Conservation (phyloP, 2,888 invertebrate species). For the Rhaphigaster nebulosa region DNA sequence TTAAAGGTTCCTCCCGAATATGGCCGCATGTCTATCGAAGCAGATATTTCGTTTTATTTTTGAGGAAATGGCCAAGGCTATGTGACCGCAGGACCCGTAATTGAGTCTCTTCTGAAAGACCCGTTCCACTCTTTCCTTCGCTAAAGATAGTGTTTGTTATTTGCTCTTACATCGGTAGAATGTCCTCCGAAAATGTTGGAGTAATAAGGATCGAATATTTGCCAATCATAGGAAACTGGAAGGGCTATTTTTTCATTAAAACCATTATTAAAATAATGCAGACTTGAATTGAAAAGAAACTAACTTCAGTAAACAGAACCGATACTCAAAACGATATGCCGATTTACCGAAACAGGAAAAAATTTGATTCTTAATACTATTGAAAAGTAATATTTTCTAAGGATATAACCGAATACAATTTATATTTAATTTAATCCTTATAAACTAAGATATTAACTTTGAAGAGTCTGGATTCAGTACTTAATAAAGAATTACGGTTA, state of each 20-base stretch:
- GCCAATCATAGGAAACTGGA: neutral
- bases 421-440: no score
- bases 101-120: neutral
- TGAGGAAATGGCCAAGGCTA: neutral
- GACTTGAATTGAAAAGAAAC: neutral
- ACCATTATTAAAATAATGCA: neutral
- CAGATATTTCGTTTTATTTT: neutral
- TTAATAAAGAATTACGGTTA: no score
- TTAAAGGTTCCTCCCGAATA: neutral
- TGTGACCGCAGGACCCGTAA: neutral
- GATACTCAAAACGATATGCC: no score
- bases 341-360: no score
- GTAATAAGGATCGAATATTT: neutral
- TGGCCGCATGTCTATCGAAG: neutral
- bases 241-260: neutral
- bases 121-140: neutral
- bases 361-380: no score
- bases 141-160: neutral
- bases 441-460: no score
- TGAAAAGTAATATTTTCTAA: no score
- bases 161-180: neutral
- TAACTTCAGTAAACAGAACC: no score
- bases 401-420: no score
- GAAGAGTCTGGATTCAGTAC: no score
- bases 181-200: neutral